phyloP scores from a whole-genome alignment of 1,140 invertebrate genomes.

The Cyclina sinensis region DNA sequence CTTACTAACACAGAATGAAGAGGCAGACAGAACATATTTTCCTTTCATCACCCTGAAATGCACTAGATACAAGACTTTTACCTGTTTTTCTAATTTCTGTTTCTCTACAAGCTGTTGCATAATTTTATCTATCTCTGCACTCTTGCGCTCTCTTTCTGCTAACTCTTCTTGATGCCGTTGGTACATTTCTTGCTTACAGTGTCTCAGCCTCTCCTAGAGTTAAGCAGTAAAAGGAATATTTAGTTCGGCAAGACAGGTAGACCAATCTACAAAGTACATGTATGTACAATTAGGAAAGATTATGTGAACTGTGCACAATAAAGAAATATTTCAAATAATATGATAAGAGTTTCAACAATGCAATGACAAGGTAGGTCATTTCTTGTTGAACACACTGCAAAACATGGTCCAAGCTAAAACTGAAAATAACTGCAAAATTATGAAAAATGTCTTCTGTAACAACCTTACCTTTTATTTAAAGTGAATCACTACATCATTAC shows the following conservation, averaged over 20 bases:
- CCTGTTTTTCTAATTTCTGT: constrained; percentile 52
- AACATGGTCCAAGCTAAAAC: no score
- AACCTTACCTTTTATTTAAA: no score
- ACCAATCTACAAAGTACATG: no score
- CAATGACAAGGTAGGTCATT: constrained; percentile 44
- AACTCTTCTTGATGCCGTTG: constrained; percentile 5
- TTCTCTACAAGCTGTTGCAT: constrained; percentile 43
- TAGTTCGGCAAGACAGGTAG: not conserved
- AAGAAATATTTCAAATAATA: no score
- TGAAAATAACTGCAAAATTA: no score
- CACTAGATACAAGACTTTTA: no score
- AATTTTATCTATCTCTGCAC: constrained; percentile 46
- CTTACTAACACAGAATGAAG: no score
- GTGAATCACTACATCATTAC: no score
- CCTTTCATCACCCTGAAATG: no score
- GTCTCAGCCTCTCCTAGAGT: constrained; percentile 49
- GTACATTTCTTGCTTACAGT: not conserved
- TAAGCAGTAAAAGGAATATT: not conserved
- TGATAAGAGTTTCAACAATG: not conserved
- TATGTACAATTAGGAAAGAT: not conserved
- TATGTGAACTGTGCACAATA: no score
- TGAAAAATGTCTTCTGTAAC: no score
- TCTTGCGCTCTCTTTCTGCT: not conserved
- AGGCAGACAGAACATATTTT: no score
- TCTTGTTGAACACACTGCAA: not conserved